These are phyloP conservation scores for Neocrepidodera transversa DNA, from an alignment of 2,888 invertebrate genomes.

Conservation along the genomic window DNA sequence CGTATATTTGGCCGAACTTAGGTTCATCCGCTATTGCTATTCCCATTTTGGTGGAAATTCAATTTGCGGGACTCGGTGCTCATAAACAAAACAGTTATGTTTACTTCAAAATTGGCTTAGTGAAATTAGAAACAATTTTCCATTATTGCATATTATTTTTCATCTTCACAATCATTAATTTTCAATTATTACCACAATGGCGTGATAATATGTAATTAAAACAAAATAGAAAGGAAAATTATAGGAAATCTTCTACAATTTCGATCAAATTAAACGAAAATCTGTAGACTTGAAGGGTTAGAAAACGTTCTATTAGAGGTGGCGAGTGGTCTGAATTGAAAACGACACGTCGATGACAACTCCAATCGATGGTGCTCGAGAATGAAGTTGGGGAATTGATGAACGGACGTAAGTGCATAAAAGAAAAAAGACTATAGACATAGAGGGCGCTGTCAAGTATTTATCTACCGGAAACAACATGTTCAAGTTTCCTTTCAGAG, in stretches of 20 bases:
- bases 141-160: too few relatives aligned
- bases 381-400: constrained; percentile 18
- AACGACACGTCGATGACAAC: constrained; percentile 8
- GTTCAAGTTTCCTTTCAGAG: constrained; percentile 4
- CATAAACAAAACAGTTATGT: constrained; percentile 9
- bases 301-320: not conserved
- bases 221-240: too few relatives aligned
- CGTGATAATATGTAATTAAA: too few relatives aligned
- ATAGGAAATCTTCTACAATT: too few relatives aligned
- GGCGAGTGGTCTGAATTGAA: not conserved
- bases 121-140: too few relatives aligned
- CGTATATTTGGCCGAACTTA: too few relatives aligned
- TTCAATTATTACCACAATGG: too few relatives aligned
- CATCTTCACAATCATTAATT: too few relatives aligned
- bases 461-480: constrained; percentile 12
- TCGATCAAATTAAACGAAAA: too few relatives aligned
- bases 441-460: constrained; percentile 8
- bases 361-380: constrained; percentile 19
- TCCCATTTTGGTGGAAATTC: not conserved
- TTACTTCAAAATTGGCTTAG: constrained; percentile 8
- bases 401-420: not conserved
- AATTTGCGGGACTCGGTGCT: not conserved
- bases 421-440: constrained; percentile 8
- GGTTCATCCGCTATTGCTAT: not conserved
- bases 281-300: not conserved